Percentiles rank a stretch among this genome's conserved stretches.
Evolutionary conservation across 2,888 invertebrate species (phyloP).

Genomic region (Drosophila sordidapex): DNA sequence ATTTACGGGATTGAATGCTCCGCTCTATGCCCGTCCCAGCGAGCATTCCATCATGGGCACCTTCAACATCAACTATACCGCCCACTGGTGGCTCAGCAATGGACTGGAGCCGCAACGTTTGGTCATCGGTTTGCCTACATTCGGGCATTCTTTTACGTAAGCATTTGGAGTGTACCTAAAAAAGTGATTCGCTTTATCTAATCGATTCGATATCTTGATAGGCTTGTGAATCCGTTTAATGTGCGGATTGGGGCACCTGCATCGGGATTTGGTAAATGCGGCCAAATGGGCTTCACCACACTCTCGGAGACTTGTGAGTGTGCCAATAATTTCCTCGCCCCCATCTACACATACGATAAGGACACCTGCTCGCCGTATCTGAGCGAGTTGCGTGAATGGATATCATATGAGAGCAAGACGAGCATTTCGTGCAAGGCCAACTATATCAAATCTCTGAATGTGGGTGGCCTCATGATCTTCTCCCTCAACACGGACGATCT

Average conservation of each 20-base stretch:
- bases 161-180: background rate
- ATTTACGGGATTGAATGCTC: slow-evolving; percentile 94
- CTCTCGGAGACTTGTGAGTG: slow-evolving; percentile 90
- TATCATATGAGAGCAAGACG: slow-evolving; percentile 91
- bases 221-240: slow-evolving; percentile 89
- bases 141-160: slow-evolving; percentile 92
- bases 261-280: slow-evolving; percentile 88
- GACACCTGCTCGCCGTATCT: slow-evolving; percentile 92
- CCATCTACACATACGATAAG: slow-evolving; percentile 87
- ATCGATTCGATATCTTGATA: slow-evolving; percentile 64
- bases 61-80: slow-evolving; percentile 93
- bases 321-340: slow-evolving; percentile 85
- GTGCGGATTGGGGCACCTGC: slow-evolving; percentile 90
- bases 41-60: slow-evolving; percentile 89
- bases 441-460: slow-evolving; percentile 87
- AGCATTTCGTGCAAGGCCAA: slow-evolving; percentile 90
- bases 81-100: slow-evolving; percentile 90
- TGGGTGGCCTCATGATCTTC: slow-evolving; percentile 94
- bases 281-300: slow-evolving; percentile 89
- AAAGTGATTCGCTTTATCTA: background rate
- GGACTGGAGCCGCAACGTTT: slow-evolving; percentile 92
- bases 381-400: slow-evolving; percentile 90
- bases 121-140: slow-evolving; percentile 94
- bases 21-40: slow-evolving; percentile 88
- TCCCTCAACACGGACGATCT: slow-evolving; percentile 93